Conservation (phyloP, 2,888 invertebrate species). For the Gandaritis pyraliata region DNA sequence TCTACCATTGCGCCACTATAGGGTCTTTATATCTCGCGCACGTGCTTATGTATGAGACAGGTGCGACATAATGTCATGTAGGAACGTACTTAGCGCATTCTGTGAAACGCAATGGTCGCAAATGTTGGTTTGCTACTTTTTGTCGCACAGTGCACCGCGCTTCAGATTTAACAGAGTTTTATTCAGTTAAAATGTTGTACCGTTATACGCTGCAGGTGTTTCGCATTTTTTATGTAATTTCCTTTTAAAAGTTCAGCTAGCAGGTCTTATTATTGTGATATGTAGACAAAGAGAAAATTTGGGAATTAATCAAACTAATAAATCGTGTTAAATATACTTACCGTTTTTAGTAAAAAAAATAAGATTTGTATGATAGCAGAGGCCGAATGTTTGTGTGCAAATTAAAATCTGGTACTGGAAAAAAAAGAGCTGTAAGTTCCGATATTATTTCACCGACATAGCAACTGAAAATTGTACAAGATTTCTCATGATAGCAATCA, state of each 20-base stretch:
- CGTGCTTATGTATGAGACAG: constrained; percentile 59
- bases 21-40: constrained; percentile 42
- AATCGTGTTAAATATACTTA: no score
- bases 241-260: constrained; percentile 22
- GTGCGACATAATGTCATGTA: constrained; percentile 44
- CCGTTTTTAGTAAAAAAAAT: no score
- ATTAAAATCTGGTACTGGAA: no score
- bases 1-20: no score
- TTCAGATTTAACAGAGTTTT: constrained; percentile 46
- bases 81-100: constrained; percentile 42
- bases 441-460: neutral
- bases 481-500: constrained; percentile 6
- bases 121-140: constrained; percentile 49
- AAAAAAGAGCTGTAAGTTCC: no score
- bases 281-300: no score
- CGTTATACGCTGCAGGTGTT: constrained; percentile 42
- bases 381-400: no score
- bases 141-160: constrained; percentile 42
- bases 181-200: constrained; percentile 38
- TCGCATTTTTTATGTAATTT: constrained; percentile 30
- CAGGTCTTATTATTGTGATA: constrained; percentile 20
- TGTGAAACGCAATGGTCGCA: constrained; percentile 38
- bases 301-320: neutral
- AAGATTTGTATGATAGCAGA: no score
- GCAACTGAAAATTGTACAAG: neutral